Evolutionary conservation across 92 coral and sea anemone species (phyloP).

Genomic region (Heliopora coerulea): DNA sequence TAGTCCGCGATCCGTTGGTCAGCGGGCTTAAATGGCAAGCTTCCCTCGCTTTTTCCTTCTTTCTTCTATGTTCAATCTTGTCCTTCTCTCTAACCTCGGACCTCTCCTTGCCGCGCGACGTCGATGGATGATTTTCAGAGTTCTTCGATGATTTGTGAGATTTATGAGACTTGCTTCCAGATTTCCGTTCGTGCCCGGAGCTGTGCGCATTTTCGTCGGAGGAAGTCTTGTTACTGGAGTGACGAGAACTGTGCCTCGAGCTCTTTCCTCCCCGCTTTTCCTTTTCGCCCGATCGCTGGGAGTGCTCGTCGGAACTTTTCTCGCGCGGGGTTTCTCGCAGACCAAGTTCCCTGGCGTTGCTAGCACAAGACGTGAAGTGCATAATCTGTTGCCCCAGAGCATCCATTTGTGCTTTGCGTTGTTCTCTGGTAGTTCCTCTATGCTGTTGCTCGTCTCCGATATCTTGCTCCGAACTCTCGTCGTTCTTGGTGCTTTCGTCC

Average conservation of each 20-base stretch:
- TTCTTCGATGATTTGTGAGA: constrained; percentile 28
- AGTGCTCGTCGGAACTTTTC: constrained; percentile 42
- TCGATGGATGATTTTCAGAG: constrained; percentile 5
- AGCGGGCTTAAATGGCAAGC: constrained; percentile 6
- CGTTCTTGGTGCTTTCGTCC: constrained; percentile 89
- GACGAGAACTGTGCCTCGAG: constrained; percentile 28
- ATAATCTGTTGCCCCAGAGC: constrained; percentile 51
- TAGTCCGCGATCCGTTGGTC: constrained; percentile 41
- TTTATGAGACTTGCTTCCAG: constrained; percentile 21
- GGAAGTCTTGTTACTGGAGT: constrained; percentile 23
- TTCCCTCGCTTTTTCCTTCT: constrained; percentile 26
- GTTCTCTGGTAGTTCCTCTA: constrained; percentile 47
- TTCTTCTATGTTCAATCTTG: constrained; percentile 23
- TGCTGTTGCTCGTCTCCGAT: constrained; percentile 62
- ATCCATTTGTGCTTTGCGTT: constrained; percentile 49
- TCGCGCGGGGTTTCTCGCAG: constrained; percentile 40
- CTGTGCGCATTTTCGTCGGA: constrained; percentile 33
- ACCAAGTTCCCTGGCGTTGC: constrained; percentile 30
- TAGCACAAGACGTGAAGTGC: constrained; percentile 45
- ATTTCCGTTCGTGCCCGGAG: constrained; percentile 30
- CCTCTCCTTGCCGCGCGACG: constrained; percentile 22
- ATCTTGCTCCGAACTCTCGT: constrained; percentile 93
- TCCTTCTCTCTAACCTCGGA: constrained; percentile 25
- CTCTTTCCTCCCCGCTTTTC: constrained; percentile 30
- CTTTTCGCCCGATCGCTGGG: constrained; percentile 37